Percentiles rank a stretch among this genome's conserved stretches.
Evolutionary conservation across 2,113 vertebrate species (phyloP).

Genomic region (Tor tambroides): DNA sequence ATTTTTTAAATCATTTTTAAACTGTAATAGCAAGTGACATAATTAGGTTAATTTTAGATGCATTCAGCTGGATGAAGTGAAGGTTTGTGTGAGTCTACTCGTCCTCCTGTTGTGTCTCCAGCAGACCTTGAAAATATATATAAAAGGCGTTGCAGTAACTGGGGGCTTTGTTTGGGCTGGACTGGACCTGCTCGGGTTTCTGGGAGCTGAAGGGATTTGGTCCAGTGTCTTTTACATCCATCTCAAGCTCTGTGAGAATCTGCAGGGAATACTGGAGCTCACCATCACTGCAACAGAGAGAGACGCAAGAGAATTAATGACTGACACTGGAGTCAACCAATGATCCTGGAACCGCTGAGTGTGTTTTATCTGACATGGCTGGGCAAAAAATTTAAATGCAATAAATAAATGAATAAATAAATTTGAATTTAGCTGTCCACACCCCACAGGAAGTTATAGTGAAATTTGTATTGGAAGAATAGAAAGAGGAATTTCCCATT

Average conservation of each 20-base stretch:
- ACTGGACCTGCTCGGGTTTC: slow-evolving; percentile 86
- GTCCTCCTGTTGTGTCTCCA: slow-evolving; percentile 58
- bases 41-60: neutral
- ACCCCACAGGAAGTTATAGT: neutral
- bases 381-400: too few species aligned
- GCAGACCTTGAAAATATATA: slow-evolving; percentile 81
- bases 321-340: too few species aligned
- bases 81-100: slow-evolving; percentile 23
- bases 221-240: slow-evolving; percentile 76
- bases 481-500: too few species aligned
- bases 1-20: neutral
- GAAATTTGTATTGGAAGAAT: neutral
- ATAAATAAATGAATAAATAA: too few species aligned
- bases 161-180: slow-evolving; percentile 80
- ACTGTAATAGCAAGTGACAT: neutral
- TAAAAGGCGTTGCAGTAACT: slow-evolving; percentile 88
- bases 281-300: slow-evolving; percentile 78
- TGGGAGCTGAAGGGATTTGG: slow-evolving; percentile 86
- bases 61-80: neutral
- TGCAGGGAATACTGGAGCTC: slow-evolving; percentile 91
- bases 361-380: too few species aligned
- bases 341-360: neutral
- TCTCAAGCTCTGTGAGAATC: slow-evolving; percentile 87
- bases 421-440: too few species aligned
- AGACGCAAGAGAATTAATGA: slow-evolving; percentile 2